phyloP scores from a whole-genome alignment of 2,797 vertebrate species.

The Harpagifer antarcticus region DNA sequence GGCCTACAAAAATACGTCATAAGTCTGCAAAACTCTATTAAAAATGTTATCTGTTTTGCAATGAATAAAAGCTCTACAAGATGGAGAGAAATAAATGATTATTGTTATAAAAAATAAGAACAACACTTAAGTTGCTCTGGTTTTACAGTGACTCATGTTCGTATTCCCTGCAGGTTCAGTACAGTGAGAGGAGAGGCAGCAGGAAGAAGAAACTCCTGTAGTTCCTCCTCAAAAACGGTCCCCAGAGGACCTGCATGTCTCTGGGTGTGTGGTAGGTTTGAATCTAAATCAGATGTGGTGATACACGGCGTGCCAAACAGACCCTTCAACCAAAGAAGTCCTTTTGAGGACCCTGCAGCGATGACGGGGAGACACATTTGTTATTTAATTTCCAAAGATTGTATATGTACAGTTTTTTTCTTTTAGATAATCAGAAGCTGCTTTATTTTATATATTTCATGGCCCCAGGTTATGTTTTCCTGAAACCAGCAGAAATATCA shows the following conservation, averaged over 20 bases:
- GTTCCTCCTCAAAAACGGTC: conserved; percentile 26
- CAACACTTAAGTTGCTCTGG: background rate
- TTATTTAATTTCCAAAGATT: conserved; percentile 34
- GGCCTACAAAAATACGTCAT: no score
- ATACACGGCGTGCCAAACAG: conserved; percentile 5
- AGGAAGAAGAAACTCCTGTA: conserved; percentile 89
- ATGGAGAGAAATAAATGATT: background rate
- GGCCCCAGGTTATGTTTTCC: background rate
- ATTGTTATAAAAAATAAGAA: background rate
- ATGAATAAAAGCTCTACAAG: background rate
- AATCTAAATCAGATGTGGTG: conserved; percentile 12
- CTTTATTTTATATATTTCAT: conserved; percentile 48
- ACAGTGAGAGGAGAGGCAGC: conserved; percentile 84
- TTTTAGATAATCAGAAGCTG: conserved; percentile 36
- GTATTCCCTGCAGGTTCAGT: conserved; percentile 89
- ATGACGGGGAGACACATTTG: background rate
- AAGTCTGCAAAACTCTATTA: no score
- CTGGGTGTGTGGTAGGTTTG: background rate
- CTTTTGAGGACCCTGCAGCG: conserved; percentile 8
- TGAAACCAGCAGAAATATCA: conserved; percentile 24
- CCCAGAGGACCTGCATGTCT: conserved; percentile 1
- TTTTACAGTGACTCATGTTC: background rate
- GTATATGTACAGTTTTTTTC: conserved; percentile 41
- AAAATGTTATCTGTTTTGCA: background rate
- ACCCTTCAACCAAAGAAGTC: conserved; percentile 53